Base-by-base conservation (phyloP, 2,113 vertebrate genomes). In the Aphyosemion australe region DNA sequence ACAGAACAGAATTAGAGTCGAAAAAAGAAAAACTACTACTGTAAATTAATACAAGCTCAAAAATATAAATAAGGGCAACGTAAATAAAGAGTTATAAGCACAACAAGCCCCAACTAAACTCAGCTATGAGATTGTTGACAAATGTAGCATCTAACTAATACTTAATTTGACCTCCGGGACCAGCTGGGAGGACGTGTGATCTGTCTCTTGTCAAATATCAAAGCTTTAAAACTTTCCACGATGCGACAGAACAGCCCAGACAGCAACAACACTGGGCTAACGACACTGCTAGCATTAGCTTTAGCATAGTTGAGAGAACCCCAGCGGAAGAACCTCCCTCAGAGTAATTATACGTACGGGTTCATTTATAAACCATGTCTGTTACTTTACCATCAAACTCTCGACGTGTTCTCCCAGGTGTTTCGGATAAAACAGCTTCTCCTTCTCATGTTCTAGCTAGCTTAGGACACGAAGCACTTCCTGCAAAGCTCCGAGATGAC, bases 401-500 rank as follows among this genome's bases (percentile, higher is more conserved):
- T 16, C 1, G 11, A 49, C 64, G 69, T 67, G 69, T 34, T 54
- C 61, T 51, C 60, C 53, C 50, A 0, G 10, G 26, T 39, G 15
- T 41, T 63, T 12, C 9, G 48, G 31, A 0, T 21, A 15, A 48
- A 50, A 54, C 54, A 3, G 74, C 39, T 70, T 61, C 58, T 73
- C 62, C 16, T 72, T 31, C 57, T 89, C 87, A 85, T 87, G 69
- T 61, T 85, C 81, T 63, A 67, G 67, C 54, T 61, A 70, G 73
- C 60, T 58, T 16, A 6, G 19, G 12, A 32, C 9, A 34, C 51
- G 47, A 65, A 66, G 43, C 84, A 90, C 90, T 93, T 93, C 90
- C 92, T 90, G 91, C 46, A 12, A 31, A 34, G 34, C 55, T 69
- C 12, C 51, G 73, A 74, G 55, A 67, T 69, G 74, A 77, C 60